Evolutionary conservation across 2,888 invertebrate genomes (phyloP).

Genomic region (Epinotia demarniana): DNA sequence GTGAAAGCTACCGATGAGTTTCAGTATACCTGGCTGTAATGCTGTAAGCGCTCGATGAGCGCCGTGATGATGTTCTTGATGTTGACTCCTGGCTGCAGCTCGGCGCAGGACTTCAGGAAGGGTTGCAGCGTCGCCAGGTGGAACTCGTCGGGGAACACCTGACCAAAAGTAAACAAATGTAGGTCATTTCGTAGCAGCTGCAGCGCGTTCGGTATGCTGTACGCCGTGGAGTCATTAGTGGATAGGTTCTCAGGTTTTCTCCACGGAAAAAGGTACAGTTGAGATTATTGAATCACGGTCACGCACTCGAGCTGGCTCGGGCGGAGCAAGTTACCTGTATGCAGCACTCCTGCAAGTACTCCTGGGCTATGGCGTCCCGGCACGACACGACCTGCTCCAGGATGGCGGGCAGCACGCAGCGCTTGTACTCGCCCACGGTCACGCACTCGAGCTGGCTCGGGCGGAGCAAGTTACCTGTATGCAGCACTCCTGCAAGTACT

Average conservation of each 20-base stretch:
- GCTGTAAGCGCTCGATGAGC: constrained; percentile 95
- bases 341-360: constrained; percentile 99
- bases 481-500: no score
- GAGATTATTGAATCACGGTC: constrained; percentile 92
- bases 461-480: constrained; percentile 98
- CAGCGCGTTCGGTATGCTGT: constrained; percentile 64
- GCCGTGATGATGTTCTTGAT: constrained; percentile 99
- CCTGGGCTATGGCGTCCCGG: constrained; percentile 98
- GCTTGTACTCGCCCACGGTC: constrained; percentile 95
- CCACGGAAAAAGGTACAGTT: no score
- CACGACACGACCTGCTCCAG: constrained; percentile 99
- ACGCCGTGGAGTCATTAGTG: no score
- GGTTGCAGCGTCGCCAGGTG: constrained; percentile 97
- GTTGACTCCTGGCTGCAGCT: constrained; percentile 97
- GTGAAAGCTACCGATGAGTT: no score
- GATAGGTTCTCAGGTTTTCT: no score
- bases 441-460: constrained; percentile 98
- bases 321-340: constrained; percentile 95
- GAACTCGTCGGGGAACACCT: constrained; percentile 99
- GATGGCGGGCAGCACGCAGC: constrained; percentile 96
- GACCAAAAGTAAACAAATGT: constrained; percentile 21
- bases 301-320: constrained; percentile 98
- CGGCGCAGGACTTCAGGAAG: constrained; percentile 98
- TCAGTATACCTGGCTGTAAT: constrained; percentile 88
- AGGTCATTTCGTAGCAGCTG: constrained; percentile 75